Evolutionary conservation across 2,888 invertebrate species (phyloP).

Genomic region (Mesoligia furuncula): DNA sequence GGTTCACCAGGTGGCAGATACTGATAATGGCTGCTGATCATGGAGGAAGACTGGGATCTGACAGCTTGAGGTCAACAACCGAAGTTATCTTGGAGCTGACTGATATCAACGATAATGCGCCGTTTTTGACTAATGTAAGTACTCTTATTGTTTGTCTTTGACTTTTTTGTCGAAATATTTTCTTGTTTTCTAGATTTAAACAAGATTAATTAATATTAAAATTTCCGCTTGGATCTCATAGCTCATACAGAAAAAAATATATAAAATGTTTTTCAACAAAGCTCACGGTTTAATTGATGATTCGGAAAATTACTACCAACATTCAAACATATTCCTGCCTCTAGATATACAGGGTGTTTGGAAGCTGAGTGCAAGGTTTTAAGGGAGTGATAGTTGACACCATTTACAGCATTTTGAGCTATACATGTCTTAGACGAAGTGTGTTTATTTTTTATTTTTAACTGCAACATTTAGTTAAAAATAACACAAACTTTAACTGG

Average conservation of each 20-base stretch:
- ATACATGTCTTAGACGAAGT: too few relatives aligned
- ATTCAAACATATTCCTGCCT: background rate
- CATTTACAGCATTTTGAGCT: too few relatives aligned
- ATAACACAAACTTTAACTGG: too few relatives aligned
- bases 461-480: too few relatives aligned
- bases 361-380: too few relatives aligned
- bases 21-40: conserved; percentile 94
- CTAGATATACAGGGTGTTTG: too few relatives aligned
- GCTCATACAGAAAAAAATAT: too few relatives aligned
- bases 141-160: conserved; percentile 3
- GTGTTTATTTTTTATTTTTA: too few relatives aligned
- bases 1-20: conserved; percentile 95
- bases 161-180: background rate
- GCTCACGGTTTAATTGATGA: background rate
- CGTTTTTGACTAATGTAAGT: conserved; percentile 94
- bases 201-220: background rate
- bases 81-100: conserved; percentile 92
- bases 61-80: conserved; percentile 91
- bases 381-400: too few relatives aligned
- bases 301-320: too few relatives aligned
- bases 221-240: conserved; percentile 1
- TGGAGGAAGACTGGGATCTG: conserved; percentile 90
- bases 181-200: background rate
- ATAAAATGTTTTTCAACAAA: background rate
- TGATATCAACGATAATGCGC: conserved; percentile 99